These are phyloP conservation scores for Tyto alba DNA, from an alignment of 2,113 vertebrate genomes.

Conservation along the genomic window DNA sequence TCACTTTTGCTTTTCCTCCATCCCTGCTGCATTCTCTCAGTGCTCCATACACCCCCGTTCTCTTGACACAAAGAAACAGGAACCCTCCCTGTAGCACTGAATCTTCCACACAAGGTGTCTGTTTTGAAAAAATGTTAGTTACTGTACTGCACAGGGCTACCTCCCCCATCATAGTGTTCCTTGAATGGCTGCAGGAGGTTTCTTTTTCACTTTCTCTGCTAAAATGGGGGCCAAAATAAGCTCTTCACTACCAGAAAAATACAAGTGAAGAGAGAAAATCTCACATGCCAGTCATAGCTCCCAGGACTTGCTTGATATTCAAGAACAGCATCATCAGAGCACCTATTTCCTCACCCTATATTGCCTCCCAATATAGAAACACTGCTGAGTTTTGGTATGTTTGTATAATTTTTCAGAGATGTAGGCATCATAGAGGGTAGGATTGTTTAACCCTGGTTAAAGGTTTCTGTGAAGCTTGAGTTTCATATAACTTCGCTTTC, in stretches of 20 bases:
- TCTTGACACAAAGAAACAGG: not conserved
- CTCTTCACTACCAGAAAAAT: not conserved
- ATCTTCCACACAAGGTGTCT: not conserved
- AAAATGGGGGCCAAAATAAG: not conserved
- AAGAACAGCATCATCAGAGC: not conserved
- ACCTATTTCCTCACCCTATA: not conserved
- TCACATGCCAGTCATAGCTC: not conserved
- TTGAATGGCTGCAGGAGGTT: not conserved
- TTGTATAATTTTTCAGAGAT: not conserved
- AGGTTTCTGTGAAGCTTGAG: not conserved
- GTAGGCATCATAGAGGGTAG: not conserved
- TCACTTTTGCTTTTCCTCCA: not conserved
- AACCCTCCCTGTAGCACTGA: not conserved
- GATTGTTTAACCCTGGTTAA: not conserved
- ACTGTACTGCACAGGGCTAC: not conserved
- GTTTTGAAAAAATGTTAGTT: not conserved
- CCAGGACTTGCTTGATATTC: not conserved
- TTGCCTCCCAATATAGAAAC: not conserved
- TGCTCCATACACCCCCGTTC: not conserved
- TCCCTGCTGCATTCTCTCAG: not conserved
- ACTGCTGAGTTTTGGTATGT: not conserved
- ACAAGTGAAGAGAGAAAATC: not conserved
- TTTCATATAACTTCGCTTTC: constrained; percentile 9
- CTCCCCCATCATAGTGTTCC: not conserved
- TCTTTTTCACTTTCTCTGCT: not conserved